Evolutionary conservation across 2,797 vertebrate species (phyloP).

Genomic region (Morelia viridis): DNA sequence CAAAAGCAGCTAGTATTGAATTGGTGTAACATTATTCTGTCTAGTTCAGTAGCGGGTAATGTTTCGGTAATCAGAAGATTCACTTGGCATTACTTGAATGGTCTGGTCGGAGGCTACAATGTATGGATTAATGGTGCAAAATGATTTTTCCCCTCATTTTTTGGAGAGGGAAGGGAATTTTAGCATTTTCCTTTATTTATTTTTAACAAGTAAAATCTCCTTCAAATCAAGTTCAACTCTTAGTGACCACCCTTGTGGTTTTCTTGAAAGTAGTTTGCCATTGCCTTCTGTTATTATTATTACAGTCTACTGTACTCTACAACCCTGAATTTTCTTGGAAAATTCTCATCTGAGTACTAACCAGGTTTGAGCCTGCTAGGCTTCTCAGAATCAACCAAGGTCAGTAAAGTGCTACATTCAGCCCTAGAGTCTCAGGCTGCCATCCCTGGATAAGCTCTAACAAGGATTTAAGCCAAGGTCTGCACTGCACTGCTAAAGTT

Average conservation of each 20-base stretch:
- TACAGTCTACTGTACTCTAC: not conserved
- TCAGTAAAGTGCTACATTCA: not conserved
- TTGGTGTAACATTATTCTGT: not conserved
- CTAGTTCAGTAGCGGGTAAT: not conserved
- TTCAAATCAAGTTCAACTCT: not conserved
- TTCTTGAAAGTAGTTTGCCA: not conserved
- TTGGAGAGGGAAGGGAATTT: not conserved
- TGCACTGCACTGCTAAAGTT: not conserved
- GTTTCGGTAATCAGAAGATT: not conserved
- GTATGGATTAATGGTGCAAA: not conserved
- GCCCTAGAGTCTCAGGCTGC: not conserved
- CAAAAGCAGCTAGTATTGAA: not conserved
- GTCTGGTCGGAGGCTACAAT: not conserved
- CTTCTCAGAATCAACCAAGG: not conserved
- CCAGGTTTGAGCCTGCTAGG: not conserved
- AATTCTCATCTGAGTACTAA: not conserved
- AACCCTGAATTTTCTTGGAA: not conserved
- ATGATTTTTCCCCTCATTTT: not conserved
- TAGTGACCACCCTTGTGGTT: not conserved
- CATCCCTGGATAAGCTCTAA: not conserved
- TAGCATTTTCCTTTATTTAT: not conserved
- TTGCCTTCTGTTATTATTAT: not conserved
- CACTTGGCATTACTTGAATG: not conserved
- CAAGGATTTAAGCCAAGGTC: not conserved
- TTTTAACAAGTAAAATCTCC: not conserved